These are phyloP conservation scores for Hystrix brachyura DNA, from an alignment of 2,113 vertebrate genomes.

Conservation along the genomic window DNA sequence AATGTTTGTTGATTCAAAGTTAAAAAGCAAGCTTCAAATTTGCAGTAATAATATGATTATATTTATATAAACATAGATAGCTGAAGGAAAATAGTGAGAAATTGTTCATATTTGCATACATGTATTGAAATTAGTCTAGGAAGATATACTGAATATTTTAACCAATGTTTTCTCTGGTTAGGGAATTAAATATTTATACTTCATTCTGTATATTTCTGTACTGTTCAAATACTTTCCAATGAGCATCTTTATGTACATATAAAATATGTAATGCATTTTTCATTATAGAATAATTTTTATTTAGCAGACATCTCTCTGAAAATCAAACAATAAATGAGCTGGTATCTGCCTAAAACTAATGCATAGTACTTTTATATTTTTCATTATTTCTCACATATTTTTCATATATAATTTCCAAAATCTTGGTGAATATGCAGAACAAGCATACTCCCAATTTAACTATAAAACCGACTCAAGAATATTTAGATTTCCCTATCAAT, in stretches of 20 bases:
- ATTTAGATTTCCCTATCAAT: not conserved
- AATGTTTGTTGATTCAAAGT: not conserved
- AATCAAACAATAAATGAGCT: not conserved
- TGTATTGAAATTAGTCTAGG: not conserved
- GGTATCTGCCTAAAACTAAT: not conserved
- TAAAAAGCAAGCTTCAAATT: not conserved
- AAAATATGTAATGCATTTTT: not conserved
- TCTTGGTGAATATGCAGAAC: not conserved
- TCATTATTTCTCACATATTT: slow-evolving; percentile 38
- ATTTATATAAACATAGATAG: not conserved
- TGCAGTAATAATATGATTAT: not conserved
- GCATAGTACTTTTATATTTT: not conserved
- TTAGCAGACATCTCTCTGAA: not conserved
- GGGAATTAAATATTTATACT: slow-evolving; percentile 38
- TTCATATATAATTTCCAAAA: not conserved
- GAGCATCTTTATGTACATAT: not conserved
- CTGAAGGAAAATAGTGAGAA: not conserved
- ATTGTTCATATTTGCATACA: not conserved
- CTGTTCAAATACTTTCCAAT: not conserved
- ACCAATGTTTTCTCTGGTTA: not conserved
- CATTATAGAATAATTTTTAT: not conserved
- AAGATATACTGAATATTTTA: not conserved
- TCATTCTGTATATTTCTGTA: not conserved
- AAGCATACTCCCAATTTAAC: not conserved
- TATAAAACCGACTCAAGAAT: not conserved